Base-by-base conservation (phyloP, 2,797 vertebrate species). In the Danio choprae region DNA sequence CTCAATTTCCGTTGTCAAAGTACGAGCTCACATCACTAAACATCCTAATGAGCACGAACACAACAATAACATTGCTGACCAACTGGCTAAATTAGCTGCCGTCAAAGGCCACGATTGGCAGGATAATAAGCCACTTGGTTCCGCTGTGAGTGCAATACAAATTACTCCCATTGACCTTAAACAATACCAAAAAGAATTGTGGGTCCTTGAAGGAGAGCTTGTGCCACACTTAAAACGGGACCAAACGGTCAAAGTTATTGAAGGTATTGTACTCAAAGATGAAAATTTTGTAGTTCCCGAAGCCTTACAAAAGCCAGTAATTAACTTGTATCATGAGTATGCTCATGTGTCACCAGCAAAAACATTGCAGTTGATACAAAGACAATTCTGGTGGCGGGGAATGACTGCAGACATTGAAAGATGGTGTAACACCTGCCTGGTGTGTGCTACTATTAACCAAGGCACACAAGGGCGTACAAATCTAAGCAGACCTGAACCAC, bases 21-120 rank as follows among this genome's bases (percentile, higher is more conserved):
- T 64, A 16, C 62, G 38, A 8, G 62, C 62, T 1, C 62, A 64
- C 62, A 64, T 64, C 10, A 18, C 1, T 40, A 5, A 8, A 43
- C 43, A 64, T 1, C 62, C 40, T 10, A 16, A 64, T 2, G 8
- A 64, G 8, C 12, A 68, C 9, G 64, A 68, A 4, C 7, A 46
- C 67, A 67, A 46, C 18, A 67, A 43, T 9, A 67, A 63, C 36
- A 63, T 67, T 4, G 63, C 12, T 11, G 63, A 67, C n/a, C 16
- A 67, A 46, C 6, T 67, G 2, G 43, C 63, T 2, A 67, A 67
- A 46, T 12, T 67, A 12, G 63, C 63, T 65, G 63, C 63, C 1
- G 1, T 13, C 3, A 67, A 67, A 5, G 63, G 40, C 12, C 10
- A 46, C 5, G 41, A 67, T 22, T 67, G 43, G 64, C n/a, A 64